phyloP scores from a whole-genome alignment of 30 jellyfish, hydroid and myxozoan genomes.

The Cassiopea andromeda region DNA sequence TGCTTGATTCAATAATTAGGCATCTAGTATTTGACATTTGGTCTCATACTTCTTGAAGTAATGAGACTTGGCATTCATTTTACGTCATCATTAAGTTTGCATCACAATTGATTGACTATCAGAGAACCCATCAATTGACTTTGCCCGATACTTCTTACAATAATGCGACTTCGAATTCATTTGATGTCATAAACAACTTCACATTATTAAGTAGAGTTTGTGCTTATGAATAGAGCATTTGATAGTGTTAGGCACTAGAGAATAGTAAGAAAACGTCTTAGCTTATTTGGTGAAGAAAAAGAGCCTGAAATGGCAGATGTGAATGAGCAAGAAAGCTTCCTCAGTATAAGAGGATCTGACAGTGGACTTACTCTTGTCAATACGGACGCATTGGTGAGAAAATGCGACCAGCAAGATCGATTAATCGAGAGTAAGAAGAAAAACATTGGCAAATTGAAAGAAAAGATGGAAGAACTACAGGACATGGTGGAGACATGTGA shows the following conservation, averaged over 20 bases:
- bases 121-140: too few species aligned
- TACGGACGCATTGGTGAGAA: conserved; percentile 39
- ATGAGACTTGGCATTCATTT: too few species aligned
- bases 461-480: neutral
- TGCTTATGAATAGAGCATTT: neutral
- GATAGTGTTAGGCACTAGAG: neutral
- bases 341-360: conserved; percentile 29
- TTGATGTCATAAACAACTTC: neutral
- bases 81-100: too few species aligned
- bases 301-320: neutral
- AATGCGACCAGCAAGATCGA: conserved; percentile 18
- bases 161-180: neutral
- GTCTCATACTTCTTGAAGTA: too few species aligned
- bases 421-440: neutral
- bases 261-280: neutral
- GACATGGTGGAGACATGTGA: conserved; percentile 11
- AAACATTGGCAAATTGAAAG: neutral
- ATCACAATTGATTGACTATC: too few species aligned
- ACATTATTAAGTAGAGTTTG: neutral
- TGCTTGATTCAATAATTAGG: too few species aligned
- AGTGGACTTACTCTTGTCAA: conserved; percentile 26
- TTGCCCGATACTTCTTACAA: too few species aligned
- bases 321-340: conserved; percentile 3
- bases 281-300: neutral
- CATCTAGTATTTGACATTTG: too few species aligned